These are phyloP conservation scores for Falco biarmicus DNA, from an alignment of 2,797 vertebrate genomes.

Conservation along the genomic window DNA sequence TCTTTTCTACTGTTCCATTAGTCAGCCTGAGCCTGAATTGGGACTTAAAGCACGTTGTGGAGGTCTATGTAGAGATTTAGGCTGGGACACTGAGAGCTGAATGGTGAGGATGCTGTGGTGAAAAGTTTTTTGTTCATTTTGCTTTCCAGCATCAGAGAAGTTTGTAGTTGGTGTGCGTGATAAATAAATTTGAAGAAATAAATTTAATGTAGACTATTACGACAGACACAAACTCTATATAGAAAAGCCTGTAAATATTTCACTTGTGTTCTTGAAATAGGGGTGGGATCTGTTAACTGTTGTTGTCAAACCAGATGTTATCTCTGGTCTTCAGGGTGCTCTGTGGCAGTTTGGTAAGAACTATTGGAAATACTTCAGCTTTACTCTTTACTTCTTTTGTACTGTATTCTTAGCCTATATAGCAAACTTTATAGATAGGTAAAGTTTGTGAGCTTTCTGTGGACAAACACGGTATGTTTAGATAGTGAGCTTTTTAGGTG, in stretches of 20 bases:
- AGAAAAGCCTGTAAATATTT: slow-evolving; percentile 15
- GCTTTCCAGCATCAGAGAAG: background rate
- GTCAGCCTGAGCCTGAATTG: background rate
- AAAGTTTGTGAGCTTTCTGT: background rate
- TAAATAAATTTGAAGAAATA: too few relatives aligned
- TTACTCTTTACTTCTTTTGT: background rate
- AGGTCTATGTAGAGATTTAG: background rate
- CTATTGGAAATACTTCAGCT: background rate
- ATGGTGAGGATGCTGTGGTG: background rate
- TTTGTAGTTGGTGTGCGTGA: background rate
- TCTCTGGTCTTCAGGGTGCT: background rate
- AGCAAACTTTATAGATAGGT: background rate
- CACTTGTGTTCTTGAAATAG: background rate
- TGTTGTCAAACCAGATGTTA: background rate
- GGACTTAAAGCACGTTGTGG: background rate
- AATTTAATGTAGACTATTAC: background rate
- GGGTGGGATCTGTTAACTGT: background rate
- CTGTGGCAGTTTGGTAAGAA: background rate
- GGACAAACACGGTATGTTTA: background rate
- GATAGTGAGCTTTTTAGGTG: background rate
- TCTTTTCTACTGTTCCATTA: background rate
- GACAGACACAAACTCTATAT: background rate
- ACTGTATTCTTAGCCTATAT: background rate
- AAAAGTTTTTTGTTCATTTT: background rate
- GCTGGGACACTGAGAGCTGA: background rate